These are phyloP conservation scores for Neomorphus geoffroyi DNA, from an alignment of 2,797 vertebrate genomes.

Conservation along the genomic window DNA sequence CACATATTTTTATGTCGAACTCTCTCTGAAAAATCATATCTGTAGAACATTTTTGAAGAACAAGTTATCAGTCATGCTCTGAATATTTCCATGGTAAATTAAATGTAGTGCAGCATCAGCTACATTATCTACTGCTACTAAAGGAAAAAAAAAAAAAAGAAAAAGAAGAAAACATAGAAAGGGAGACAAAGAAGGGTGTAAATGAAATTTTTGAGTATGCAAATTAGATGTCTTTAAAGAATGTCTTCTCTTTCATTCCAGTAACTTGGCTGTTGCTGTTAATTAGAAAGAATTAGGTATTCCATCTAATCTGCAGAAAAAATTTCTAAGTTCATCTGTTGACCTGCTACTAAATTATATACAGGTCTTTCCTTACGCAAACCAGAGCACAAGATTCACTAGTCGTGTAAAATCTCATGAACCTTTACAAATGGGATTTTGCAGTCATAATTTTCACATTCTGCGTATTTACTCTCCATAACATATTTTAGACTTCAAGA, in stretches of 20 bases:
- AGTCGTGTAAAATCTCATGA: neutral
- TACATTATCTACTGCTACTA: neutral
- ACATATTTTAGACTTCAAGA: neutral
- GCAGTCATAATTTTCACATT: neutral
- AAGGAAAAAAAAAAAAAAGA: neutral
- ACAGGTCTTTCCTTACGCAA: neutral
- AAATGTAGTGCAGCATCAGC: neutral
- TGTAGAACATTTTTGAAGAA: neutral
- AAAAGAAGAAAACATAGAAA: neutral
- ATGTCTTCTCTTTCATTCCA: neutral
- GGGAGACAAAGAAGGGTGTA: neutral
- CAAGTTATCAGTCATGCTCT: neutral
- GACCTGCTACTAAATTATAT: neutral
- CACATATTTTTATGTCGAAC: neutral
- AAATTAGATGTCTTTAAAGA: neutral
- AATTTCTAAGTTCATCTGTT: neutral
- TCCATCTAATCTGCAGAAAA: neutral
- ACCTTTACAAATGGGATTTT: neutral
- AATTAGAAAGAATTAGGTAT: neutral
- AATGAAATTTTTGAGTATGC: neutral
- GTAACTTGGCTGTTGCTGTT: neutral
- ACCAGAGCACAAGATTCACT: neutral
- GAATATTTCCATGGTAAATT: neutral
- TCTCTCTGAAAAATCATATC: neutral
- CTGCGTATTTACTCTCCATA: neutral